Conservation (phyloP, 2,888 invertebrate species). For the Scrobipalpa costella region DNA sequence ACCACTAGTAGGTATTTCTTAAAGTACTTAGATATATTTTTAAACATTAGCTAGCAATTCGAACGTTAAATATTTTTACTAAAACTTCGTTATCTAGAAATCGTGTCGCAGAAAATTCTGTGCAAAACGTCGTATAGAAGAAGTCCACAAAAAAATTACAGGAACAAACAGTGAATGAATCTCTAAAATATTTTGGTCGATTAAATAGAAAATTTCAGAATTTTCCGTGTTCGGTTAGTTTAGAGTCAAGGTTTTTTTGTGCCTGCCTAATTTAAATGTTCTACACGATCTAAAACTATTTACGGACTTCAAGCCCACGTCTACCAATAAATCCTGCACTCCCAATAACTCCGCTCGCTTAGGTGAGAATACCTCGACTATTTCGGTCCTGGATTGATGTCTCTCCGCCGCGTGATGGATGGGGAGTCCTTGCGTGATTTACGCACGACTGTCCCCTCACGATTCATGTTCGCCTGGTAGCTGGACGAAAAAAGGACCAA, state of each 20-base stretch:
- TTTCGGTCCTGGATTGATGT: constrained; percentile 74
- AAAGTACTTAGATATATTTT: no score
- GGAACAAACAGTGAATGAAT: no score
- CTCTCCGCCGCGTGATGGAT: constrained; percentile 70
- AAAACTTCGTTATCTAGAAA: no score
- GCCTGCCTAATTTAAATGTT: not conserved
- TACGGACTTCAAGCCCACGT: constrained; percentile 1
- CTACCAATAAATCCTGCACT: constrained; percentile 16
- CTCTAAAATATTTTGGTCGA: no score
- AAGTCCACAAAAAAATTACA: no score
- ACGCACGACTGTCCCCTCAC: constrained; percentile 60
- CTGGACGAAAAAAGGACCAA: constrained; percentile 33
- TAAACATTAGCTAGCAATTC: no score
- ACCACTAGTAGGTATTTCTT: no score
- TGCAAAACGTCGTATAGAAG: no score
- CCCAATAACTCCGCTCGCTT: constrained; percentile 34
- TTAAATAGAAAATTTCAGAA: no score
- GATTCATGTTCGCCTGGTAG: constrained; percentile 67
- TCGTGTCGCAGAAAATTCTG: no score
- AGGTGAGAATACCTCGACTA: constrained; percentile 60
- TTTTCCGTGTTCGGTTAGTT: no score
- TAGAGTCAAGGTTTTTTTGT: not conserved
- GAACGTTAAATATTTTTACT: no score
- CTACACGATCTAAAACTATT: not conserved
- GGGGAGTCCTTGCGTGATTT: constrained; percentile 67